Evolutionary conservation across 2,888 invertebrate genomes (phyloP), one percentile per base, ranked within the genome.

Genomic region (Eilema griseolum): DNA sequence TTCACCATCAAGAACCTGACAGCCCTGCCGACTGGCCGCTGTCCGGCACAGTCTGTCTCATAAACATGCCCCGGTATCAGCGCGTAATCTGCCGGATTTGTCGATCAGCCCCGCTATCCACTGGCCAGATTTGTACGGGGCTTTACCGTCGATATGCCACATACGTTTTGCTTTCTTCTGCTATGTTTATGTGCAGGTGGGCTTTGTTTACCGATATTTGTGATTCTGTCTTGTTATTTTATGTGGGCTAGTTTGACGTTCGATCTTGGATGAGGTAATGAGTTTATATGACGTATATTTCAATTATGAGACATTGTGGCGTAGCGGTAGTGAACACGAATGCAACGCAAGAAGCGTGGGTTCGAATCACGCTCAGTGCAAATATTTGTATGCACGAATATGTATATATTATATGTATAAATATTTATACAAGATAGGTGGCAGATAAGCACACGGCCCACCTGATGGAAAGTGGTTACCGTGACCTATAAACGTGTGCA

Each of bases 21-120:
- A 93, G 69, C 93, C 94, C 94, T 93, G 64, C 61, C 46, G 66
- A 60, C 71, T 74, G 81, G 84, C 83, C 85, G 86, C 66, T 73
- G 93, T 91, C 92, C 91, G 86, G 90, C 84, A 82, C 82, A 86
- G 87, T 85, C 86, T 93, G 93, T 93, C 95, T 93, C 94, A 94
- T 94, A 95, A 95, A 94, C 94, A 94, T 93, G 92, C 87, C 83
- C 91, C 86, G 66, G 95, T 95, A 95, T 95, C 95, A 95, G 94
- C 91, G 92, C 90, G 94, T 95, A 95, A 95, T 95, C 95, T 95
- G 88, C 85, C 86, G 95, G 95, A 95, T 95, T 95, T 95, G 95
- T 95, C 95, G 95, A 95, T 95, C 94, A 95, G 94, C 85, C 90
- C 88, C 86, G 92, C 91, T 93, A 93, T 94, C 94, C 94, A 90